These are phyloP conservation scores for Ciconia stormi DNA, from an alignment of 2,113 vertebrate genomes.

Conservation along the genomic window DNA sequence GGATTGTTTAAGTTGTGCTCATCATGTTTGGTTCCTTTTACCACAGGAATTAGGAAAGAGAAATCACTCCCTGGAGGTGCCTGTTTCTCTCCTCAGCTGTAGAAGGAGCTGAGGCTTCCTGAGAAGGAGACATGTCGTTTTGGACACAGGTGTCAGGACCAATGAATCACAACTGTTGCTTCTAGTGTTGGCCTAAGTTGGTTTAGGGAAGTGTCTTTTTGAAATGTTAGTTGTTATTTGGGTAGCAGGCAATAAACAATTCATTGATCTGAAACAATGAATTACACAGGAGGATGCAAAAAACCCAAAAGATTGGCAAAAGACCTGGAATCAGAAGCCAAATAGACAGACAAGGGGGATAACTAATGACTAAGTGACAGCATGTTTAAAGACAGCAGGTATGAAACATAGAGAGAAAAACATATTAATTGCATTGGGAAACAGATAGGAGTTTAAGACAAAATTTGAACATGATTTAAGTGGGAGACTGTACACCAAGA, in stretches of 20 bases:
- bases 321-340: slow-evolving; percentile 13
- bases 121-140: neutral
- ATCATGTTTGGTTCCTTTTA: neutral
- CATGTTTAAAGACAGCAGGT: slow-evolving; percentile 24
- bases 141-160: neutral
- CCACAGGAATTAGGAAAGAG: neutral
- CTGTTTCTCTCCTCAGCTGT: neutral
- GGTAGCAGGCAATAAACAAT: slow-evolving; percentile 23
- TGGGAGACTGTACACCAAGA: neutral
- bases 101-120: neutral
- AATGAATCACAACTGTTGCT: neutral
- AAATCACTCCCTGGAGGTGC: neutral
- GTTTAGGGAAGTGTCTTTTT: neutral
- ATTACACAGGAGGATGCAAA: neutral
- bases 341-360: neutral
- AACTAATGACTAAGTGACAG: slow-evolving; percentile 4
- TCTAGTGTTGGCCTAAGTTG: neutral
- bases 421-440: slow-evolving; percentile 14
- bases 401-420: slow-evolving; percentile 13
- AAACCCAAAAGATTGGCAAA: neutral
- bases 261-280: slow-evolving; percentile 25
- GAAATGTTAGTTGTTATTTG: slow-evolving; percentile 3
- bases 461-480: neutral
- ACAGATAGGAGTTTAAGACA: neutral
- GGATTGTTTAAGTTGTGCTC: neutral